These are phyloP conservation scores for Drosophila nigromelanica DNA, from an alignment of 1,140 invertebrate genomes.

Conservation along the genomic window DNA sequence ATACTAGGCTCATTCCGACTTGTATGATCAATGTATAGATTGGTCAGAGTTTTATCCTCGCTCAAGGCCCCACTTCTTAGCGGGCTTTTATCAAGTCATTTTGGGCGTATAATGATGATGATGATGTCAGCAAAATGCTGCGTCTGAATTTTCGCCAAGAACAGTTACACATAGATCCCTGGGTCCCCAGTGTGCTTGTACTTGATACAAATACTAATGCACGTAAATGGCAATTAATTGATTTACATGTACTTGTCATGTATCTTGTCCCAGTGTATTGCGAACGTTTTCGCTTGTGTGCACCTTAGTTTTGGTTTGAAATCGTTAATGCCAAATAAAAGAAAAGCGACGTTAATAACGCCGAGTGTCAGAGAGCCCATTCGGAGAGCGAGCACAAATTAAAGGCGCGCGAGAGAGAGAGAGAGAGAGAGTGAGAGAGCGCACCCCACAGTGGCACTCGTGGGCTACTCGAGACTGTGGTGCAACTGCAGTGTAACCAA, in stretches of 20 bases:
- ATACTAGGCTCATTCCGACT: too few species aligned
- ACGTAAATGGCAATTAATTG: background rate
- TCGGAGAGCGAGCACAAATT: conserved; percentile 4
- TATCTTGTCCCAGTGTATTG: conserved; percentile 10
- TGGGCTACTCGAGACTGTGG: conserved; percentile 17
- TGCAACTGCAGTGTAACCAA: conserved; percentile 39
- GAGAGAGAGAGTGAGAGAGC: conserved; percentile 23
- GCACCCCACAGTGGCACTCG: conserved; percentile 3
- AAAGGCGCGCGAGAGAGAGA: background rate
- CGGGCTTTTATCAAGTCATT: background rate
- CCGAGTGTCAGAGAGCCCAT: conserved; percentile 13
- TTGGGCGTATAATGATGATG: background rate
- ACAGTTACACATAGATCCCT: background rate
- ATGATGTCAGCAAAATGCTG: conserved; percentile 45
- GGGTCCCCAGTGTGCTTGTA: background rate
- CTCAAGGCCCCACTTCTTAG: background rate
- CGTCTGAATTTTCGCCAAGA: conserved; percentile 5
- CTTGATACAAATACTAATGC: background rate
- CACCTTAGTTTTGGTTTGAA: conserved; percentile 37
- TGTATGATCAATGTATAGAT: conserved; percentile 13
- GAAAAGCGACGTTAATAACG: conserved; percentile 47
- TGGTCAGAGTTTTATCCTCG: background rate
- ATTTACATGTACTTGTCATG: conserved; percentile 19
- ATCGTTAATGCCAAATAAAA: conserved; percentile 50
- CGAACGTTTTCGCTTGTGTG: conserved; percentile 10